These are phyloP conservation scores for Dryoscopus gambensis DNA, from an alignment of 2,113 vertebrate species.

Conservation along the genomic window DNA sequence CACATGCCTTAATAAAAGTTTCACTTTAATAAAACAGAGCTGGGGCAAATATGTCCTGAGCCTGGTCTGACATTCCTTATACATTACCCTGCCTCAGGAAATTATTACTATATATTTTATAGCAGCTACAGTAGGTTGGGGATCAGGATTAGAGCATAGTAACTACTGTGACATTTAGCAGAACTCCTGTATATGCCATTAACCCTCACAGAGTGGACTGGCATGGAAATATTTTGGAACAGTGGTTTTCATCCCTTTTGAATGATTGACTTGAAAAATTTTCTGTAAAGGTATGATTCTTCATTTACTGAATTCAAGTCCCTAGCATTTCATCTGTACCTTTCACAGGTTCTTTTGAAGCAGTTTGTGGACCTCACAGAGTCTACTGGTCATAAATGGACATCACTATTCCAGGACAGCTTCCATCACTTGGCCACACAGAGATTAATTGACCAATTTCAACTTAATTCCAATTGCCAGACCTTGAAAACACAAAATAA, in stretches of 20 bases:
- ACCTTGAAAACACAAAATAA: background rate
- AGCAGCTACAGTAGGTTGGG: conserved; percentile 78
- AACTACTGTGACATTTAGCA: conserved; percentile 83
- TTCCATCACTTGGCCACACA: background rate
- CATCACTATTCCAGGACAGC: background rate
- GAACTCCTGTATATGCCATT: conserved; percentile 71
- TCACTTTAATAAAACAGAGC: conserved; percentile 83
- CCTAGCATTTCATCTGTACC: background rate
- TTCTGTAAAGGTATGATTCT: background rate
- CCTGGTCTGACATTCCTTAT: conserved; percentile 81
- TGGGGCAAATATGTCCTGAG: conserved; percentile 80
- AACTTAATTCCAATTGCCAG: background rate
- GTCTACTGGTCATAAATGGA: background rate
- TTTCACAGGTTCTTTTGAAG: background rate
- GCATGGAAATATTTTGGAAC: conserved; percentile 21
- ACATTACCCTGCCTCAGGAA: conserved; percentile 84
- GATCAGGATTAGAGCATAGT: conserved; percentile 81
- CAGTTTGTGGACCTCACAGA: background rate
- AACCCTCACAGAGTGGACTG: conserved; percentile 58
- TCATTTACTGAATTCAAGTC: background rate
- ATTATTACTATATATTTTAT: conserved; percentile 88
- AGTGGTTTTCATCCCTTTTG: background rate
- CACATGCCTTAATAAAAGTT: conserved; percentile 87
- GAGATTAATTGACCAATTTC: background rate
- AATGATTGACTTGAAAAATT: background rate